Percentiles rank a stretch among this genome's conserved stretches.
Evolutionary conservation across 1,140 invertebrate genomes (phyloP).

Genomic region (Globodera ellingtonae): DNA sequence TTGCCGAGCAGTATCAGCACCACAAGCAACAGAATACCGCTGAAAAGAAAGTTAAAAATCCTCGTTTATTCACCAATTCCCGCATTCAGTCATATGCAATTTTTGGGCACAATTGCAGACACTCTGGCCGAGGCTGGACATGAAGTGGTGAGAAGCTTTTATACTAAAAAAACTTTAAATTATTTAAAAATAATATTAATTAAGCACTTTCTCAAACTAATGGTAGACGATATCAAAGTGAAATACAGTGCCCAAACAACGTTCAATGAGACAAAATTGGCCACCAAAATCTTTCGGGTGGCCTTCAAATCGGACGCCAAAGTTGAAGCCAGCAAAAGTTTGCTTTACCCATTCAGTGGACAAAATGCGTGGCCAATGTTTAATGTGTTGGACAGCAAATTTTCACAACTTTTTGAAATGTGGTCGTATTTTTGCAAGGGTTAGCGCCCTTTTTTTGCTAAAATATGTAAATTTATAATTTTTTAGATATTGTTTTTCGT

Average conservation of each 20-base stretch:
- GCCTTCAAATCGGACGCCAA: neutral
- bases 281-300: neutral
- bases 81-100: conserved; percentile 38
- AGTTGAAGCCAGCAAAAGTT: neutral
- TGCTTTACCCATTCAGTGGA: neutral
- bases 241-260: neutral
- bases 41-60: neutral
- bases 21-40: neutral
- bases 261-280: neutral
- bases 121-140: conserved; percentile 48
- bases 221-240: neutral
- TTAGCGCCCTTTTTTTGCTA: neutral
- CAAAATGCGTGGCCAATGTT: neutral
- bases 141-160: conserved; percentile 48
- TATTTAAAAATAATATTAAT: neutral
- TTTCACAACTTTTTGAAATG: neutral
- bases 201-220: conserved; percentile 10
- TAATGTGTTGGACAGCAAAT: neutral
- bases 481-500: neutral
- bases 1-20: neutral
- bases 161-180: neutral
- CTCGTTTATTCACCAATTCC: neutral
- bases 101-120: conserved; percentile 46
- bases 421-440: neutral
- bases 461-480: neutral